These are phyloP conservation scores for Drosophila phalerata DNA, from an alignment of 2,888 invertebrate genomes.

Conservation along the genomic window DNA sequence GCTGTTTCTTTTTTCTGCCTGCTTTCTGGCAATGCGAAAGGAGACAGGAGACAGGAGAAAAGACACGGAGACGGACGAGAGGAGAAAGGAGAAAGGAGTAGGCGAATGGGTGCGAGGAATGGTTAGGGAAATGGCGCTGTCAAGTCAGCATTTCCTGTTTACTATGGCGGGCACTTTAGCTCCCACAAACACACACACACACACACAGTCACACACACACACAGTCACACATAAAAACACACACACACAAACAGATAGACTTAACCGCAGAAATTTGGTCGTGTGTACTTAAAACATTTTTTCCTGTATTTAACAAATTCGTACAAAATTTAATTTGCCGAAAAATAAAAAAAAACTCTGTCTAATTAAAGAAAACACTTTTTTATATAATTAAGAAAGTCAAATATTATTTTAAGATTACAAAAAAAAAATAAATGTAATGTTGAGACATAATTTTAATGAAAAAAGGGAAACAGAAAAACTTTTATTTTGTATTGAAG, in stretches of 20 bases:
- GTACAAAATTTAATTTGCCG: background rate
- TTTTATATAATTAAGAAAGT: too few relatives aligned
- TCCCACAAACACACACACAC: slow-evolving; percentile 5
- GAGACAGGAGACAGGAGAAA: background rate
- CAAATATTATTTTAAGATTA: too few relatives aligned
- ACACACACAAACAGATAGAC: background rate
- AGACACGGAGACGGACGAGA: too few relatives aligned
- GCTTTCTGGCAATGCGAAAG: slow-evolving; percentile 6
- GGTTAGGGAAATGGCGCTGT: slow-evolving; percentile 35
- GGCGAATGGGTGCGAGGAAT: background rate
- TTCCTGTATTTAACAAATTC: background rate
- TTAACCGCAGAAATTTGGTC: slow-evolving; percentile 25
- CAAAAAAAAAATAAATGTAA: too few relatives aligned
- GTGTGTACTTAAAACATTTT: background rate
- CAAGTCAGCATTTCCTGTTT: slow-evolving; percentile 66
- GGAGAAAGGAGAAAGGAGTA: background rate
- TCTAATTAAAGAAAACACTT: too few relatives aligned
- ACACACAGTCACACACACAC: background rate
- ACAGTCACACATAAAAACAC: slow-evolving; percentile 10
- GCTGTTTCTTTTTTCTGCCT: slow-evolving; percentile 10
- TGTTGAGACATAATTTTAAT: too few relatives aligned
- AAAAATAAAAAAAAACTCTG: background rate
- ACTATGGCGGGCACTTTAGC: slow-evolving; percentile 44
- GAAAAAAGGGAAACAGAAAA: too few relatives aligned
- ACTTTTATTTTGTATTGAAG: too few relatives aligned